A percentile compares a stretch with the other conserved stretches of the same genome.
These are phyloP conservation scores for Apteryx mantelli DNA, from an alignment of 2,113 vertebrate genomes.

Conservation along the genomic window DNA sequence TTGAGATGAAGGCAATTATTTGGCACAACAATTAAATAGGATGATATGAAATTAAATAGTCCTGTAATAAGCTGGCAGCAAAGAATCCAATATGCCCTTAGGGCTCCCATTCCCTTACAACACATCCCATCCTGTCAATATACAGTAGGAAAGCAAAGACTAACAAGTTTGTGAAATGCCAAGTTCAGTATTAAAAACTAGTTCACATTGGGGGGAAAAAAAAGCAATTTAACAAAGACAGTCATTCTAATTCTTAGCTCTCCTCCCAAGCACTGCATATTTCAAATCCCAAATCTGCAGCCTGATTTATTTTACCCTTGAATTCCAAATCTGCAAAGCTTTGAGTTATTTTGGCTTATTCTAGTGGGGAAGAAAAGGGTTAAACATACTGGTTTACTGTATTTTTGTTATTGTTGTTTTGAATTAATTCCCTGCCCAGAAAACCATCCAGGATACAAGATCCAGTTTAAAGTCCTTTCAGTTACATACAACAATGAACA, in stretches of 20 bases:
- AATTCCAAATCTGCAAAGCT: not conserved
- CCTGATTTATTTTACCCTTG: not conserved
- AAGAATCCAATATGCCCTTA: not conserved
- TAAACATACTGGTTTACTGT: not conserved
- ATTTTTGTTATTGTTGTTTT: slow-evolving; percentile 2
- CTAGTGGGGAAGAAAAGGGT: not conserved
- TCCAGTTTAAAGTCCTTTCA: slow-evolving; percentile 51
- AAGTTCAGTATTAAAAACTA: not conserved
- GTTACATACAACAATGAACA: slow-evolving; percentile 62
- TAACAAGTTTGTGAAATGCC: not conserved
- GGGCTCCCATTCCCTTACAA: not conserved
- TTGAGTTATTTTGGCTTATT: not conserved
- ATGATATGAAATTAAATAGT: not conserved
- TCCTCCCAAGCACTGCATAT: not conserved
- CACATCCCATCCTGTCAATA: not conserved
- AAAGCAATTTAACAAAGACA: not conserved
- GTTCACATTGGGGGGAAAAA: not conserved
- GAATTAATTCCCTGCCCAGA: slow-evolving; percentile 11
- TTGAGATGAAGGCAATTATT: not conserved
- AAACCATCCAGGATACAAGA: slow-evolving; percentile 26
- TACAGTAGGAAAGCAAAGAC: not conserved
- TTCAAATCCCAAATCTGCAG: not conserved
- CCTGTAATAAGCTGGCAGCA: not conserved
- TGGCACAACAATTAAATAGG: not conserved
- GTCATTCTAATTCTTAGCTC: not conserved